These are phyloP conservation scores for Galagoides demidoff DNA, from an alignment of 2,797 vertebrate genomes.

Conservation along the genomic window DNA sequence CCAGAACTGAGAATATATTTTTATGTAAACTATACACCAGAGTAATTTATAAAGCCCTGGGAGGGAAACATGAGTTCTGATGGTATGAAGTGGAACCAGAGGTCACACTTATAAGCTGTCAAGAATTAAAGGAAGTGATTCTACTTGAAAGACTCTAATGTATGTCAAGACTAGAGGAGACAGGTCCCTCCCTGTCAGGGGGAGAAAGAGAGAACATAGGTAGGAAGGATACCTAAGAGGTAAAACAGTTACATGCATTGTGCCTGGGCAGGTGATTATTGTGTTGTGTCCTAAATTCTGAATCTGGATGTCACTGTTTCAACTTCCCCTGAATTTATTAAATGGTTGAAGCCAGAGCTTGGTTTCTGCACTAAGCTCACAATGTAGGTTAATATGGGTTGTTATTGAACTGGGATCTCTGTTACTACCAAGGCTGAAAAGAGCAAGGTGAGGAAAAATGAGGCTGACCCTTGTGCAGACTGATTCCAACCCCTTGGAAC, in stretches of 20 bases:
- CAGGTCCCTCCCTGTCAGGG: conserved; percentile 29
- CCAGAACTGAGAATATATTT: conserved; percentile 67
- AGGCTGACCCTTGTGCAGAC: neutral
- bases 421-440: neutral
- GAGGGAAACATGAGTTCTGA: conserved; percentile 79
- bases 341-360: conserved; percentile 51
- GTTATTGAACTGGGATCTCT: conserved; percentile 7
- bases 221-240: conserved; percentile 42
- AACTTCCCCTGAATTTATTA: conserved; percentile 47
- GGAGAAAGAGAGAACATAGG: conserved; percentile 42
- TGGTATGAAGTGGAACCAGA: conserved; percentile 62
- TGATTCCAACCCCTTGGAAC: neutral
- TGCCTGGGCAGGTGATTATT: conserved; percentile 51
- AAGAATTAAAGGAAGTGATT: conserved; percentile 74
- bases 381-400: conserved; percentile 71
- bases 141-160: conserved; percentile 60
- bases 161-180: conserved; percentile 50
- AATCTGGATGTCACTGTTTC: conserved; percentile 29
- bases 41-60: conserved; percentile 58
- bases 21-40: conserved; percentile 53
- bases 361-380: conserved; percentile 73
- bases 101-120: conserved; percentile 29
- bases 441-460: neutral
- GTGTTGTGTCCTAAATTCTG: conserved; percentile 38
- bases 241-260: conserved; percentile 1